These are phyloP conservation scores for Siphonodentalium dalli DNA, from an alignment of 2,888 invertebrate species.

Conservation along the genomic window DNA sequence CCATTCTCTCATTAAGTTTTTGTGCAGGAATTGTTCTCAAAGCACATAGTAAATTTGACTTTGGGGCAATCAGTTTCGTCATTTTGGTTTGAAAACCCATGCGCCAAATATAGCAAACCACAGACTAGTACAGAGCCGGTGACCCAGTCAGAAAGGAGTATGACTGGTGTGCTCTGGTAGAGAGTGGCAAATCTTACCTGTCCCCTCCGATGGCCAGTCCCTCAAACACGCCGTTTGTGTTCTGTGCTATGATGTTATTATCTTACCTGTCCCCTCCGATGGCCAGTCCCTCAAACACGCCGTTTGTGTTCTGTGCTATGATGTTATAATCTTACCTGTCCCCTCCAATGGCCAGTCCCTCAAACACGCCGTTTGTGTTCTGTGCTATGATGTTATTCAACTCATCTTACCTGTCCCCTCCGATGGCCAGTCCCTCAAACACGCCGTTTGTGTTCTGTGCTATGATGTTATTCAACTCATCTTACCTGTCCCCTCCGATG, in stretches of 20 bases:
- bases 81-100: too few species aligned
- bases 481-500: conserved; percentile 87
- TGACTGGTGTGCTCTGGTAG: too few species aligned
- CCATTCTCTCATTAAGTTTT: too few species aligned
- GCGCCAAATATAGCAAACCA: too few species aligned
- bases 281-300: conserved; percentile 96
- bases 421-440: conserved; percentile 96
- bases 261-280: conserved; percentile 87
- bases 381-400: conserved; percentile 97
- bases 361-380: conserved; percentile 95
- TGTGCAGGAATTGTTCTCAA: too few species aligned
- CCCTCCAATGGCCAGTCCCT: conserved; percentile 98
- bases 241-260: conserved; percentile 92
- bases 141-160: too few species aligned
- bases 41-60: too few species aligned
- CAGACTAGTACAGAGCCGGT: too few species aligned
- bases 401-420: conserved; percentile 88
- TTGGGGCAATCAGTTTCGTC: too few species aligned
- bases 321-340: conserved; percentile 70
- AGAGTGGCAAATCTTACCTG: too few species aligned
- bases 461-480: conserved; percentile 97
- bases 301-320: conserved; percentile 86
- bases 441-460: conserved; percentile 97
- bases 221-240: conserved; percentile 96
- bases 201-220: conserved; percentile 99